phyloP scores from a whole-genome alignment of 2,113 vertebrate genomes.

The Actenoides hombroni region DNA sequence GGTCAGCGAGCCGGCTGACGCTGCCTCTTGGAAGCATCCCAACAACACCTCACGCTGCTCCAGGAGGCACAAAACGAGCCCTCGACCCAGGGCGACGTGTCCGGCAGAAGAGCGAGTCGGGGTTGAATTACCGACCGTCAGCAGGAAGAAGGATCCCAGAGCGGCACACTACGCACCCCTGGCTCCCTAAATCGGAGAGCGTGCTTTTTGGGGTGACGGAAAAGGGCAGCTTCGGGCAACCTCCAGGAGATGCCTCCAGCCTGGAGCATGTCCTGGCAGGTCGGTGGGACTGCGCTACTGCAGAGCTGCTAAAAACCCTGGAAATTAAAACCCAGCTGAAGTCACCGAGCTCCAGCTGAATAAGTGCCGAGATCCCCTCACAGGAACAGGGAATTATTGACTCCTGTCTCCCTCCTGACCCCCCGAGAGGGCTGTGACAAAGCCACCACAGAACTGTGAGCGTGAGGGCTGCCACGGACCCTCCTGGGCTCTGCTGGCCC shows the following conservation, averaged over 20 bases:
- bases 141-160: not conserved
- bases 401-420: not conserved
- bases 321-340: not conserved
- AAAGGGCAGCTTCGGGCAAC: not conserved
- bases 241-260: not conserved
- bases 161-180: rapidly evolving
- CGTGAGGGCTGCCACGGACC: rapidly evolving
- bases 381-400: not conserved
- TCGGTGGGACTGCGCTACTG: not conserved
- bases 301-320: not conserved
- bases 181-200: not conserved
- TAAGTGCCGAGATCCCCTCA: not conserved
- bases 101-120: not conserved
- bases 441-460: not conserved
- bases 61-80: not conserved
- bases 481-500: rapidly evolving
- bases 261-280: not conserved
- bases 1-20: not conserved
- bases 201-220: not conserved
- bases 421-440: not conserved
- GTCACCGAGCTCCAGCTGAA: not conserved
- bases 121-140: not conserved
- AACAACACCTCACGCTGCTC: not conserved
- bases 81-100: not conserved
- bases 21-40: not conserved